These are phyloP conservation scores for Silurus glanis DNA, from an alignment of 2,113 vertebrate species.

Conservation along the genomic window DNA sequence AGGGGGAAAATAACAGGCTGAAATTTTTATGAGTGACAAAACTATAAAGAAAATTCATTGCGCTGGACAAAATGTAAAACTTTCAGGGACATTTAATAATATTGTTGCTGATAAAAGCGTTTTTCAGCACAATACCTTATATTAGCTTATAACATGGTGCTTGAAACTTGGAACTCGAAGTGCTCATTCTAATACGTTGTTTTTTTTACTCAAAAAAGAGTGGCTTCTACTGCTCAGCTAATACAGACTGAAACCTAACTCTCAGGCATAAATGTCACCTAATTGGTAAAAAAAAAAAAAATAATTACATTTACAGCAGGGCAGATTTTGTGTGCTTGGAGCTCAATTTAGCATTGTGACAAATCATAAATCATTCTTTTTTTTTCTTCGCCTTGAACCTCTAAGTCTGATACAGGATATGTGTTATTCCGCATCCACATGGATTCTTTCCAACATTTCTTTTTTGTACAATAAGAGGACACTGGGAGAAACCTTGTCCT, in stretches of 20 bases:
- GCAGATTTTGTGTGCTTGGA: background rate
- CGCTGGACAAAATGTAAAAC: conserved; percentile 1
- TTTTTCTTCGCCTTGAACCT: background rate
- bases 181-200: background rate
- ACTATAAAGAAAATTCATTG: conserved; percentile 41
- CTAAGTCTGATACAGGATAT: background rate
- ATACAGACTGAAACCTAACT: conserved; percentile 37
- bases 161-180: background rate
- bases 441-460: background rate
- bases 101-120: conserved; percentile 7
- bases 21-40: conserved; percentile 44
- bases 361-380: background rate
- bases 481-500: conserved; percentile 27
- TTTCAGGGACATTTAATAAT: conserved; percentile 22
- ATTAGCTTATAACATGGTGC: background rate
- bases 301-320: background rate
- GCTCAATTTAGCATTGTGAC: conserved; percentile 1
- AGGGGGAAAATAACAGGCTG: background rate
- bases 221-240: conserved; percentile 24
- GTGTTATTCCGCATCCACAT: background rate
- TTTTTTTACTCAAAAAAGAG: background rate
- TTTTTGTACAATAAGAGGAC: conserved; percentile 35
- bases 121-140: background rate
- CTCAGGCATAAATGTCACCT: conserved; percentile 39
- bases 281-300: background rate